Conservation (phyloP, 2,888 invertebrate species). For the Philereme vetulata region DNA sequence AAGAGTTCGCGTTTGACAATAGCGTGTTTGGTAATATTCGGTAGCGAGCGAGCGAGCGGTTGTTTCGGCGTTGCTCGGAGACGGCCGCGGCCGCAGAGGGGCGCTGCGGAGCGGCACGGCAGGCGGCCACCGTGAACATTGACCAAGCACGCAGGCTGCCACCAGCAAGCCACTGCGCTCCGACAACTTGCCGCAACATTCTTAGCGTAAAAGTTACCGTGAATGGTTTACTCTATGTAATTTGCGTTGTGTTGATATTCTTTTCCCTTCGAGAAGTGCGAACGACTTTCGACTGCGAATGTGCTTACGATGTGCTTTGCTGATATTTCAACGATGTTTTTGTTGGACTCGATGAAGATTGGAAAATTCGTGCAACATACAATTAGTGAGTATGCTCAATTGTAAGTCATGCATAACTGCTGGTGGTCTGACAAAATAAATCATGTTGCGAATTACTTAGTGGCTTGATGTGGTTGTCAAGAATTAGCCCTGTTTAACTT, state of each 20-base stretch:
- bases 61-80: slow-evolving; percentile 34
- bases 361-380: slow-evolving; percentile 62
- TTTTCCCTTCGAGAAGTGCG: slow-evolving; percentile 67
- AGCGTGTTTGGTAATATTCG: slow-evolving; percentile 37
- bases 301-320: slow-evolving; percentile 63
- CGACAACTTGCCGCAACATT: slow-evolving; percentile 81
- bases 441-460: slow-evolving; percentile 11
- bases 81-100: slow-evolving; percentile 62
- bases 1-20: slow-evolving; percentile 44
- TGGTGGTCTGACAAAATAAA: slow-evolving; percentile 13
- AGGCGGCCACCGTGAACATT: slow-evolving; percentile 68
- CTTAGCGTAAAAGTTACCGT: slow-evolving; percentile 83
- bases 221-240: slow-evolving; percentile 83
- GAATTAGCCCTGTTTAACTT: background rate
- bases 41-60: slow-evolving; percentile 36
- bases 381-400: slow-evolving; percentile 63
- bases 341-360: slow-evolving; percentile 56
- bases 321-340: slow-evolving; percentile 55
- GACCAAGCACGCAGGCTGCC: slow-evolving; percentile 67
- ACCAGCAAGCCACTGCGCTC: slow-evolving; percentile 51
- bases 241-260: slow-evolving; percentile 74
- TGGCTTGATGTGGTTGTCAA: background rate
- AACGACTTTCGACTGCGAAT: slow-evolving; percentile 66
- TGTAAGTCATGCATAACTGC: slow-evolving; percentile 20
- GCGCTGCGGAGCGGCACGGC: slow-evolving; percentile 49